A percentile compares a stretch with the other conserved stretches of the same genome.
phyloP scores from a whole-genome alignment of 2,113 vertebrate genomes.

The Myotis brandtii region DNA sequence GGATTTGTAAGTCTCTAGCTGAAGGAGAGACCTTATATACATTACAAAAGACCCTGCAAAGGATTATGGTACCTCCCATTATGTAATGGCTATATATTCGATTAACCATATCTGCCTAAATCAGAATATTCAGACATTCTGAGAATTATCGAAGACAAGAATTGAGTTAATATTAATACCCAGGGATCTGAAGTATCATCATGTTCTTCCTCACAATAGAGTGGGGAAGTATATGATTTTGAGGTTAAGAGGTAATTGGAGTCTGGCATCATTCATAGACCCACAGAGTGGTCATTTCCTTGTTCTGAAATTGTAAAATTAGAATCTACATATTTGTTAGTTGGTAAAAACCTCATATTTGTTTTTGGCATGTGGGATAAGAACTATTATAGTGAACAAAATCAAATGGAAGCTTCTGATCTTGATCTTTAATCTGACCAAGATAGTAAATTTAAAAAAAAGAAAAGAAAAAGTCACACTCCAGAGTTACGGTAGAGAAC shows the following conservation, averaged over 20 bases:
- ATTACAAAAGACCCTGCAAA: background rate
- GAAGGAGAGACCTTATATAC: background rate
- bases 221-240: background rate
- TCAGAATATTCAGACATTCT: background rate
- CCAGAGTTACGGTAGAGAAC: background rate
- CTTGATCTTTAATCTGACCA: background rate
- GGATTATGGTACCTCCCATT: background rate
- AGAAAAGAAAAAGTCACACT: background rate
- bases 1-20: background rate
- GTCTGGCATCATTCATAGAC: background rate
- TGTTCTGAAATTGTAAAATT: background rate
- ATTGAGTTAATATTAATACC: background rate
- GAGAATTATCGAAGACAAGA: background rate
- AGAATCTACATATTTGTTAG: background rate
- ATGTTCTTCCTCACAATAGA: background rate
- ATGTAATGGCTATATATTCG: background rate
- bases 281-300: background rate
- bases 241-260: background rate
- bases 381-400: background rate
- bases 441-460: background rate
- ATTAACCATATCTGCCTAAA: background rate
- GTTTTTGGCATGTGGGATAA: background rate
- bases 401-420: background rate
- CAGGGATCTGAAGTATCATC: background rate
- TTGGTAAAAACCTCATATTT: background rate